A percentile compares a stretch with the other conserved stretches of the same genome.
Conservation (phyloP, 2,888 invertebrate species). For the Xestia sexstrigata region DNA sequence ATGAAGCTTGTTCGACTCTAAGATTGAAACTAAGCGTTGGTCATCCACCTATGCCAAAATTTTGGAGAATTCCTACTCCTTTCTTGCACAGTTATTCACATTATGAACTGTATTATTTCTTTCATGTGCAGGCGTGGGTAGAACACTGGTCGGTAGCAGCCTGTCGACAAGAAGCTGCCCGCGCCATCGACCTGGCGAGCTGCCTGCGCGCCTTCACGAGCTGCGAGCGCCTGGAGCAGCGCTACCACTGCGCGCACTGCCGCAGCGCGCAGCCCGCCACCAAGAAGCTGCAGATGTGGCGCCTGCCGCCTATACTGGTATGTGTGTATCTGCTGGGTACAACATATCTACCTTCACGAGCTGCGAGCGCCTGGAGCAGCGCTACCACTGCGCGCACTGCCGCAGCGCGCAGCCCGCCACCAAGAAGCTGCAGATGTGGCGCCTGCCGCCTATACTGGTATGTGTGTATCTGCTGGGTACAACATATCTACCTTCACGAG, state of each 20-base stretch:
- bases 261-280: constrained; percentile 95
- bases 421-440: constrained; percentile 98
- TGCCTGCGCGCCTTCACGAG: constrained; percentile 97
- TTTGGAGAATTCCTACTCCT: background rate
- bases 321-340: background rate
- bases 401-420: constrained; percentile 95
- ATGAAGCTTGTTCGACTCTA: background rate
- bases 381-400: constrained; percentile 96
- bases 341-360: constrained; percentile 92
- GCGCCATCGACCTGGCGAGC: constrained; percentile 95
- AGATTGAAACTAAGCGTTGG: background rate
- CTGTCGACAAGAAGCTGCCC: constrained; percentile 93
- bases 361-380: constrained; percentile 96
- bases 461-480: background rate
- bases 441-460: constrained; percentile 95
- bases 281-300: constrained; percentile 98
- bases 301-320: constrained; percentile 95
- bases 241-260: constrained; percentile 96
- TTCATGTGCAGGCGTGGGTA: constrained; percentile 91
- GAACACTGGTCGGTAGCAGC: constrained; percentile 94
- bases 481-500: constrained; percentile 92
- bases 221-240: constrained; percentile 96
- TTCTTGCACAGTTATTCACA: background rate
- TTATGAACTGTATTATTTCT: background rate
- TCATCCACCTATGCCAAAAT: background rate